Conservation (phyloP, 2,797 vertebrate species). For the Arrhamphus sclerolepis region DNA sequence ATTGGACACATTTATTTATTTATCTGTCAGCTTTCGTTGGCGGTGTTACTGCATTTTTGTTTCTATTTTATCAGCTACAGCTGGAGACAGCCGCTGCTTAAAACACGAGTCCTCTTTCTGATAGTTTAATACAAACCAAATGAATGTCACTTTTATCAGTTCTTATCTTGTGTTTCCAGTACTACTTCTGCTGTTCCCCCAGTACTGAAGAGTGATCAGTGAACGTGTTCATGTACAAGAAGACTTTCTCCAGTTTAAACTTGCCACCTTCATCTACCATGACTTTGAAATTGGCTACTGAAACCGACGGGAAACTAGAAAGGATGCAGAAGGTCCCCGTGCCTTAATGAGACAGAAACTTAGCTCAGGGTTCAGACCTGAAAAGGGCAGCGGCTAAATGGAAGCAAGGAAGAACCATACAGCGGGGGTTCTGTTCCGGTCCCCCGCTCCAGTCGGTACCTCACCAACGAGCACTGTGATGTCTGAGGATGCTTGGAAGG, state of each 20-base stretch:
- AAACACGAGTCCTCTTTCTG: not conserved
- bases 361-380: conserved; percentile 12
- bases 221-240: not conserved
- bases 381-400: conserved; percentile 43
- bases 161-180: conserved; percentile 29
- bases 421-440: conserved; percentile 65
- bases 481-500: conserved; percentile 60
- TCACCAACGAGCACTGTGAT: conserved; percentile 50
- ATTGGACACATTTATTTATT: too few relatives aligned
- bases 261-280: conserved; percentile 22
- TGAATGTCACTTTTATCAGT: not conserved
- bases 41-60: too few relatives aligned
- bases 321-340: conserved; percentile 25
- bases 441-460: conserved; percentile 52
- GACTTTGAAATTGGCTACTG: conserved; percentile 13
- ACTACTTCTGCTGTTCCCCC: conserved; percentile 8
- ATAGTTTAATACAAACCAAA: not conserved
- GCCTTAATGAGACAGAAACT: conserved; percentile 31
- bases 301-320: conserved; percentile 10
- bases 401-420: conserved; percentile 52
- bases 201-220: not conserved
- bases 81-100: too few relatives aligned
- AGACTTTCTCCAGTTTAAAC: not conserved
- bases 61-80: too few relatives aligned
- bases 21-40: too few relatives aligned